These are phyloP conservation scores for Euthynnus affinis DNA, from an alignment of 2,797 vertebrate species.

Conservation along the genomic window DNA sequence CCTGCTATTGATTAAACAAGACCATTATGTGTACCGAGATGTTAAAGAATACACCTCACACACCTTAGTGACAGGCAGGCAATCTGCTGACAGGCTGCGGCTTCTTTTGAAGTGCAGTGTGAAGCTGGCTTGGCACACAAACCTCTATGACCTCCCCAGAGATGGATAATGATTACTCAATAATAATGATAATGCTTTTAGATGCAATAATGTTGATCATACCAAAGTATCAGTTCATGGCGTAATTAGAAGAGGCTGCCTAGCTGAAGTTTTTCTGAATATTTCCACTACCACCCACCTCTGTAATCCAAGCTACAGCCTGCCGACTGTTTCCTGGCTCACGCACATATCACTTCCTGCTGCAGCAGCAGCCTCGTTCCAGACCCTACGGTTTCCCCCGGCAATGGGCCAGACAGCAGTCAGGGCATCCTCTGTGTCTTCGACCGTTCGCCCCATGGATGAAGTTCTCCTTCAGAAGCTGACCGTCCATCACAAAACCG, in stretches of 20 bases:
- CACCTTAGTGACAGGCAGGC: slow-evolving; percentile 50
- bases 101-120: background rate
- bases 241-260: slow-evolving; percentile 33
- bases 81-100: slow-evolving; percentile 44
- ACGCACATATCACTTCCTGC: slow-evolving; percentile 63
- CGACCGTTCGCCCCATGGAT: slow-evolving; percentile 63
- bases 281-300: slow-evolving; percentile 65
- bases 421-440: slow-evolving; percentile 78
- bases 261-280: slow-evolving; percentile 62
- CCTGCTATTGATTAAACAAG: slow-evolving; percentile 82
- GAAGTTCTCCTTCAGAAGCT: slow-evolving; percentile 83
- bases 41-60: slow-evolving; percentile 72
- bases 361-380: slow-evolving; percentile 66
- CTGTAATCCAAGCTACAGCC: slow-evolving; percentile 58
- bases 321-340: slow-evolving; percentile 75
- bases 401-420: slow-evolving; percentile 80
- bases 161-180: slow-evolving; percentile 41
- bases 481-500: slow-evolving; percentile 86
- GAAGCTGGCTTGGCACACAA: slow-evolving; percentile 12
- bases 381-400: slow-evolving; percentile 76
- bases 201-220: slow-evolving; percentile 34
- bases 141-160: slow-evolving; percentile 42
- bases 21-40: slow-evolving; percentile 68
- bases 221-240: slow-evolving; percentile 33
- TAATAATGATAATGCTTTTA: slow-evolving; percentile 41